Evolutionary conservation across 2,888 invertebrate genomes (phyloP).

Genomic region (Tupiocoris notatus): DNA sequence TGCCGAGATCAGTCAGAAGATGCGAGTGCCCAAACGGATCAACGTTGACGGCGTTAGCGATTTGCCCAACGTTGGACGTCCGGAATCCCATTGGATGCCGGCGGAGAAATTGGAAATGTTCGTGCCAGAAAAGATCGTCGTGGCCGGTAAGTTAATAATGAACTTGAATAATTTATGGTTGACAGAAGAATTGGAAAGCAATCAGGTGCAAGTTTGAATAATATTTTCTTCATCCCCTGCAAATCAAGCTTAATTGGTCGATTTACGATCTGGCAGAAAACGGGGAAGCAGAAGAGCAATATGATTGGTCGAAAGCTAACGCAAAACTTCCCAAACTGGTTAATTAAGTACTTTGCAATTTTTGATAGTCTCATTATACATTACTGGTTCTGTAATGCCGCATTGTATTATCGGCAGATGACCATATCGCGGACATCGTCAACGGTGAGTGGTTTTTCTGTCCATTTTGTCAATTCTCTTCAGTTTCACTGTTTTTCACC

Average conservation of each 20-base stretch:
- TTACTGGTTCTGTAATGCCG: not conserved
- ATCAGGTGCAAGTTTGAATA: too few relatives aligned
- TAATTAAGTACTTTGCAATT: too few relatives aligned
- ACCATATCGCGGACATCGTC: slow-evolving; percentile 19
- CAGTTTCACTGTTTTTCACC: too few relatives aligned
- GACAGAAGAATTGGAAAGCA: too few relatives aligned
- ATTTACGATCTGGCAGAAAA: too few relatives aligned
- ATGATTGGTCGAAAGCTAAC: too few relatives aligned
- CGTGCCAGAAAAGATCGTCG: slow-evolving; percentile 89
- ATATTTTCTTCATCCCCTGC: too few relatives aligned
- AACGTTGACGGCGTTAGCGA: slow-evolving; percentile 70
- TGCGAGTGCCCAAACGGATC: slow-evolving; percentile 78
- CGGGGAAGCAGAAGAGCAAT: too few relatives aligned
- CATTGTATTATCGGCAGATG: slow-evolving; percentile 15
- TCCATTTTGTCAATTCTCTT: too few relatives aligned
- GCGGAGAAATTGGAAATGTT: slow-evolving; percentile 82
- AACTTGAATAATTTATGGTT: slow-evolving; percentile 2
- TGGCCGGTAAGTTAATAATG: slow-evolving; percentile 65
- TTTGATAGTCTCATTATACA: too few relatives aligned
- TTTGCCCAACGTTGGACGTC: slow-evolving; percentile 53
- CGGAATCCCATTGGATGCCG: slow-evolving; percentile 44
- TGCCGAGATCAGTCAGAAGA: slow-evolving; percentile 74
- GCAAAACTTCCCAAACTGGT: too few relatives aligned
- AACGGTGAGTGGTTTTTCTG: slow-evolving; percentile 34
- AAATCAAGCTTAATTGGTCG: too few relatives aligned